Base-by-base conservation (phyloP, 2,888 invertebrate species). In the Cataglyphis rosenhaueri region DNA sequence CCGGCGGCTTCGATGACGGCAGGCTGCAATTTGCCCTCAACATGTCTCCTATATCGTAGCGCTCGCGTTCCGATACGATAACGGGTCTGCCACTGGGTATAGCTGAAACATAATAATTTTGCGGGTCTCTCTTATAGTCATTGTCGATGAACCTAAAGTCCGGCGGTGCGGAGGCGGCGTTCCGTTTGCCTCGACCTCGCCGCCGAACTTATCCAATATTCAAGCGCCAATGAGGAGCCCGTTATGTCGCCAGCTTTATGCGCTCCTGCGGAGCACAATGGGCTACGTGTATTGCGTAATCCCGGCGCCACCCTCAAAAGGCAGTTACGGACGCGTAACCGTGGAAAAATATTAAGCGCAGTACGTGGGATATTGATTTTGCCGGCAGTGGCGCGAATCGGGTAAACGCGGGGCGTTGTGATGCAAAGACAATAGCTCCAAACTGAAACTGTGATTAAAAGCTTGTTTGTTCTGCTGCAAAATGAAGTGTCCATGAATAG, bases 1-100 rank as follows among this genome's bases (percentile, higher is more conserved):
- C 97, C 55, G 96, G 96, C 10, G 98, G 98, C 89, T 96, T 96
- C n/a, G 97, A 97, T 6, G 97, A 97, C 8, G 96, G 96, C 6
- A 97, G 96, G n/a, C 97, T 96, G 94, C 98, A 98, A 95, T 98
- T 98, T 70, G 97, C 97, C 81, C 95, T 95, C 84, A 98, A 95
- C 48, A 95, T 95, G 94, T 98, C 97, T 0, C 97, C 97, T 0
- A 97, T 96, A 92, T 97, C 96, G 94, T 98, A 97, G 73, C 96
- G 96, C 79, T 97, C 96, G 84, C 96, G 96, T 89, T 97, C 97
- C n/a, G 97, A 96, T 90, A 96, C 96, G 90, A 98, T 95, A 85
- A 95, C 95, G 29, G 97, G 97, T 35, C 96, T 96, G 82, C 95
- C 95, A 73, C 96, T 95, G n/a, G 98, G 98, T 86, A 97, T 94